Percentiles rank a stretch among this genome's conserved stretches.
phyloP scores from a whole-genome alignment of 2,113 vertebrate species.

The Sinocyclocheilus anshuiensis region DNA sequence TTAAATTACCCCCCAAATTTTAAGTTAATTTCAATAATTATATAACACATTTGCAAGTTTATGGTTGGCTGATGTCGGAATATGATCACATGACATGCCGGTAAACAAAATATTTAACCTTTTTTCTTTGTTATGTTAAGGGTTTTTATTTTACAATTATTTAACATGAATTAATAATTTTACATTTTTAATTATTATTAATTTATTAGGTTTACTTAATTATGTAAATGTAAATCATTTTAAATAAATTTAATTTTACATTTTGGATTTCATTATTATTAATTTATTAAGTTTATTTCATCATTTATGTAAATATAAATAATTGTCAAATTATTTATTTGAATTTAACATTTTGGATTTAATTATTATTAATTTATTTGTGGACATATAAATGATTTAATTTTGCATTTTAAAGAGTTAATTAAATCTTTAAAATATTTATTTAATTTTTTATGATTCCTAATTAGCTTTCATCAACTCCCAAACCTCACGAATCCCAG shows the following conservation, averaged over 20 bases:
- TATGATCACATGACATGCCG: not conserved
- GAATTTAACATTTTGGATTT: not conserved
- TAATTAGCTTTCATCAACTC: not conserved
- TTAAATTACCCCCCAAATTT: too few species aligned
- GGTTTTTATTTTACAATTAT: too few species aligned
- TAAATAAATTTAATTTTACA: not conserved
- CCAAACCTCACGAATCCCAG: not conserved
- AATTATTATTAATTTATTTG: not conserved
- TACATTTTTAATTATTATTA: not conserved
- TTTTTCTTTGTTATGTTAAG: too few species aligned
- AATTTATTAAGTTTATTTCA: not conserved
- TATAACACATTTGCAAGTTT: not conserved
- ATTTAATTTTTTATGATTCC: not conserved
- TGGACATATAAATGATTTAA: not conserved
- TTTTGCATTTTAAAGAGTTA: not conserved
- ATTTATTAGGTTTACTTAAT: not conserved
- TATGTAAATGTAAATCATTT: not conserved
- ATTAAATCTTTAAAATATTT: not conserved
- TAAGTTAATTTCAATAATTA: not conserved
- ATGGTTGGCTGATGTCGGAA: not conserved
- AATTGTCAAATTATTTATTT: not conserved
- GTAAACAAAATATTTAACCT: not conserved
- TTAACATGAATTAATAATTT: not conserved
- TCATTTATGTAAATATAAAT: not conserved
- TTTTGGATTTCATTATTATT: not conserved